Evolutionary conservation across 2,113 vertebrate species (phyloP), one percentile per base, ranked within the genome.

Genomic region (Erinaceus europaeus): DNA sequence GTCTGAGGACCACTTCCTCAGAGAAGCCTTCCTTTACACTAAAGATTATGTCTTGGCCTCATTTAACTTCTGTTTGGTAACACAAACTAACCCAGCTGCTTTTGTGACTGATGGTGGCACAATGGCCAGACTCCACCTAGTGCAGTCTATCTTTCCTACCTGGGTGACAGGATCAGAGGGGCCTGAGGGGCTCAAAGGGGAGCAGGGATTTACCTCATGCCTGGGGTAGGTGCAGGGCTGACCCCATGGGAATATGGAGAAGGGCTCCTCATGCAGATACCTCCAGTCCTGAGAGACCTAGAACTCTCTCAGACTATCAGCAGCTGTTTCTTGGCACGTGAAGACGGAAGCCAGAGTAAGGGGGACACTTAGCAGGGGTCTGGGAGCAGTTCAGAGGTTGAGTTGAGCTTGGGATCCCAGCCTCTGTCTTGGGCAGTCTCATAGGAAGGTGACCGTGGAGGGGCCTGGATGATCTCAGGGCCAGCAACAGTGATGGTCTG

Each of bases 1-100:
- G 42, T 44, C 52, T 84, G 32, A 59, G 46, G n/a, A 71, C 85
- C 25, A 67, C 73, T 55, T n/a, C n/a, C n/a, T n/a, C n/a, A 74
- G 34, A 74, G 44, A 83, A 62, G 61, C 61, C 27, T 55, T 59
- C 18, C 34, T 17, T 42, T n/a, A 21, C 8, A 8, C 59, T 25
- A 36, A 14, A 85, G 50, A 40, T 27, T 88, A 75, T 38, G 32
- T 72, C 71, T 52, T 67, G 68, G 15, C 40, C 34, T 10, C 3
- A n/a, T n/a, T 71, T 65, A 50, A 55, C 46, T 64, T 72, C 71
- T 86, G 13, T 38, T 71, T 59, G 10, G 12, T 57, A 59, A 62
- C 27, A 79, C 34, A 91, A 34, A 91, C 48, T 72, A 67, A 21
- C 71, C 52, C 55, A 72, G 46, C n/a, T n/a, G n/a, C n/a, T n/a